phyloP scores from a whole-genome alignment of 2,113 vertebrate genomes.

The Mobula birostris region DNA sequence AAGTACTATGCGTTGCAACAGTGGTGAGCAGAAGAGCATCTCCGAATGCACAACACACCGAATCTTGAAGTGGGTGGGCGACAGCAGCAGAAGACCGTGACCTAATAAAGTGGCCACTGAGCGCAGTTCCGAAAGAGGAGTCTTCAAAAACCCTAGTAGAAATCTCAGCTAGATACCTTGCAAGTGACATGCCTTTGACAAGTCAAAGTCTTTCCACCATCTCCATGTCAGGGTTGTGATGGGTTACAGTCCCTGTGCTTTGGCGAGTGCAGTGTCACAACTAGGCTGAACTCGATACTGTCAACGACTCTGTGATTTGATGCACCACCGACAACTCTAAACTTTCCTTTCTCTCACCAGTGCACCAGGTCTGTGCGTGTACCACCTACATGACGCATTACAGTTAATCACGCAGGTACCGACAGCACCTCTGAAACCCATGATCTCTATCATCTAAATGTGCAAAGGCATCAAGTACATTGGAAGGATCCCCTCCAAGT shows the following conservation, averaged over 20 bases:
- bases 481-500: background rate
- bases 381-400: background rate
- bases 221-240: background rate
- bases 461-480: background rate
- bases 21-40: too few species aligned
- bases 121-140: too few species aligned
- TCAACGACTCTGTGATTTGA: background rate
- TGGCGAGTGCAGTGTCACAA: background rate
- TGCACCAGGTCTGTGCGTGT: too few species aligned
- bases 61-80: too few species aligned
- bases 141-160: background rate
- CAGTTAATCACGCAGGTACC: background rate
- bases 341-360: background rate
- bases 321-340: background rate
- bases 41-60: too few species aligned
- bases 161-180: background rate
- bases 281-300: too few species aligned
- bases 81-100: too few species aligned
- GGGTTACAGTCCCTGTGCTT: background rate
- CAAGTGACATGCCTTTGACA: background rate
- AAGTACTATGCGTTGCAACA: too few species aligned
- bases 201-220: background rate
- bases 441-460: too few species aligned
- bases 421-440: too few species aligned
- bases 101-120: too few species aligned